These are phyloP conservation scores for Marmota monax DNA, from an alignment of 2,113 vertebrate species.

Conservation along the genomic window DNA sequence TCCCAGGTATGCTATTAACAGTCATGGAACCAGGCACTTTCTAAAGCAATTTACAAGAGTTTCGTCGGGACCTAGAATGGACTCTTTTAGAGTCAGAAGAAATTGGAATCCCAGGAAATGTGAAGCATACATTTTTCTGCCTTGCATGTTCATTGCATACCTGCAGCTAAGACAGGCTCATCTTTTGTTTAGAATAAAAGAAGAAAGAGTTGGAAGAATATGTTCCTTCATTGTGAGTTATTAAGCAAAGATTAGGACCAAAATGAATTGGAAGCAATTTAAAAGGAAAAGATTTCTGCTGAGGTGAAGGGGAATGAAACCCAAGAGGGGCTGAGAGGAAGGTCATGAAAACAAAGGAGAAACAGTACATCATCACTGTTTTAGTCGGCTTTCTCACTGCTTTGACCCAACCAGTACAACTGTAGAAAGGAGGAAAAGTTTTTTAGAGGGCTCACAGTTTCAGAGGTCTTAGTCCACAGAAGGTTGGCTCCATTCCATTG, in stretches of 20 bases:
- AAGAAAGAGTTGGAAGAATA: background rate
- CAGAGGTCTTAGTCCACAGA: too few relatives aligned
- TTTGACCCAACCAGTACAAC: too few relatives aligned
- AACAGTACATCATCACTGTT: background rate
- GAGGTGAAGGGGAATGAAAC: slow-evolving; percentile 4
- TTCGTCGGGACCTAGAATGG: background rate
- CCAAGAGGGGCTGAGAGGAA: background rate
- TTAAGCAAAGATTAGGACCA: slow-evolving; percentile 46
- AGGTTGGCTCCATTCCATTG: too few relatives aligned
- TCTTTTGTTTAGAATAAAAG: slow-evolving; percentile 53
- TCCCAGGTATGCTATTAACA: background rate
- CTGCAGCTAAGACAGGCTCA: background rate
- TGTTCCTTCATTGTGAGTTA: slow-evolving; percentile 56
- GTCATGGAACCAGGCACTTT: slow-evolving; percentile 46
- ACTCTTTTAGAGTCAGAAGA: slow-evolving; percentile 45
- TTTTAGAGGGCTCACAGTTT: too few relatives aligned
- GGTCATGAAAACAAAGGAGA: background rate
- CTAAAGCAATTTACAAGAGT: slow-evolving; percentile 51
- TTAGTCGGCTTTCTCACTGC: too few relatives aligned
- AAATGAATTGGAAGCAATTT: slow-evolving; percentile 38
- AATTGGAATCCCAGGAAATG: slow-evolving; percentile 24
- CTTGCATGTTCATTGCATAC: background rate
- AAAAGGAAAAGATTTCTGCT: slow-evolving; percentile 49
- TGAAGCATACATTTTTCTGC: slow-evolving; percentile 13
- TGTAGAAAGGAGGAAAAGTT: too few relatives aligned